phyloP scores from a whole-genome alignment of 1,140 invertebrate species.

The Plectus sambesii region DNA sequence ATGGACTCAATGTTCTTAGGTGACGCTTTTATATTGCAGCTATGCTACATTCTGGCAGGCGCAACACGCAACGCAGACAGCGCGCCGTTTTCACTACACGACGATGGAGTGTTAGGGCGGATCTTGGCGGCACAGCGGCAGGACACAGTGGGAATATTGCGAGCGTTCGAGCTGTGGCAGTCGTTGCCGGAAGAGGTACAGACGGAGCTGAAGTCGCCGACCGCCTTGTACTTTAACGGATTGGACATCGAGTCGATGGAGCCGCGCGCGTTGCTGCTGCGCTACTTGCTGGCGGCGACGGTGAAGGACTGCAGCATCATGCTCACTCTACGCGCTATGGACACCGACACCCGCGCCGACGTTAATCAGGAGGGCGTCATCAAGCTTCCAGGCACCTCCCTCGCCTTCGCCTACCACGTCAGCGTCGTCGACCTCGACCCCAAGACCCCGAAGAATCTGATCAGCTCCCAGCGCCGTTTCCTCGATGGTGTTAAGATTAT shows the following conservation, averaged over 20 bases:
- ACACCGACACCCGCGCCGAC: constrained; percentile 6
- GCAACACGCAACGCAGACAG: constrained; percentile 21
- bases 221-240: too few species aligned
- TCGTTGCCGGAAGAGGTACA: constrained; percentile 23
- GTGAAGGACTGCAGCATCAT: constrained; percentile 42
- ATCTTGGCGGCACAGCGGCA: constrained; percentile 28
- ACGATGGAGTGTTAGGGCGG: constrained; percentile 22
- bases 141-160: constrained; percentile 36
- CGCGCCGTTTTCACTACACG: constrained; percentile 19
- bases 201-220: constrained; percentile 16
- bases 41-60: constrained; percentile 32
- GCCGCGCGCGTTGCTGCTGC: constrained; percentile 29
- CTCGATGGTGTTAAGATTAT: constrained; percentile 22
- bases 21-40: too few species aligned
- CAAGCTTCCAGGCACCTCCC: too few species aligned
- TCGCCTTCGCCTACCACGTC: constrained; percentile 24
- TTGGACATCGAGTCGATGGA: constrained; percentile 28
- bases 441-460: constrained; percentile 36
- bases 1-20: too few species aligned
- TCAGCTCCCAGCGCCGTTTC: constrained; percentile 27
- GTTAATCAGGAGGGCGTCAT: too few species aligned
- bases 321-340: constrained; percentile 21
- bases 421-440: constrained; percentile 44
- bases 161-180: constrained; percentile 30
- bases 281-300: constrained; percentile 41